phyloP scores from a whole-genome alignment of 2,888 invertebrate species.

The Acrocera orbiculus region DNA sequence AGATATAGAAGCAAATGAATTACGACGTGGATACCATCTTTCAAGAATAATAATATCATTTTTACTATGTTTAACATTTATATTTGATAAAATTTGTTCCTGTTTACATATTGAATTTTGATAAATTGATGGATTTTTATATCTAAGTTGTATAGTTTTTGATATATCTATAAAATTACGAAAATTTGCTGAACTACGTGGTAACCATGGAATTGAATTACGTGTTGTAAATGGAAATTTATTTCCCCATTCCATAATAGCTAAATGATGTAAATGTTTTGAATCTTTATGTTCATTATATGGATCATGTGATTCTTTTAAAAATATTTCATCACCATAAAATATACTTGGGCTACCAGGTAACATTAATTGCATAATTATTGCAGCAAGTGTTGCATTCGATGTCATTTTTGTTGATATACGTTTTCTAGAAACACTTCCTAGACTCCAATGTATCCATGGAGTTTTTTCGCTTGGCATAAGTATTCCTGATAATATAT shows the following conservation, averaged over 20 bases:
- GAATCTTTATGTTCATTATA: constrained; percentile 40
- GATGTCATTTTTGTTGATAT: constrained; percentile 37
- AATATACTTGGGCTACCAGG: constrained; percentile 76
- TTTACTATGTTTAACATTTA: constrained; percentile 45
- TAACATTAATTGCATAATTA: constrained; percentile 58
- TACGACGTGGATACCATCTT: constrained; percentile 60
- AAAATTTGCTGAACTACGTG: constrained; percentile 35
- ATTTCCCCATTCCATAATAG: constrained; percentile 48
- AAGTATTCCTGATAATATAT: constrained; percentile 37
- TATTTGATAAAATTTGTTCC: constrained; percentile 43
- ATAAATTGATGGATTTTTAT: constrained; percentile 52
- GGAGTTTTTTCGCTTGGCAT: constrained; percentile 43
- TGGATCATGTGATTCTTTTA: constrained; percentile 40
- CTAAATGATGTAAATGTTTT: constrained; percentile 46
- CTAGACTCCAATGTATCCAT: constrained; percentile 68
- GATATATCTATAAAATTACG: constrained; percentile 38
- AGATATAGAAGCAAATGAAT: constrained; percentile 56
- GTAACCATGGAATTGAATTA: constrained; percentile 46
- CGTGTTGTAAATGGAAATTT: constrained; percentile 32
- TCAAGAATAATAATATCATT: constrained; percentile 53
- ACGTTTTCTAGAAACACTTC: constrained; percentile 40
- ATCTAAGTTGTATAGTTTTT: constrained; percentile 41
- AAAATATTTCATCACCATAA: constrained; percentile 80
- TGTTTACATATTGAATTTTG: constrained; percentile 51
- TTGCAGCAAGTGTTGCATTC: constrained; percentile 50